These are phyloP conservation scores for Aphaenogaster rudis DNA, from an alignment of 1,140 invertebrate genomes.

Conservation along the genomic window DNA sequence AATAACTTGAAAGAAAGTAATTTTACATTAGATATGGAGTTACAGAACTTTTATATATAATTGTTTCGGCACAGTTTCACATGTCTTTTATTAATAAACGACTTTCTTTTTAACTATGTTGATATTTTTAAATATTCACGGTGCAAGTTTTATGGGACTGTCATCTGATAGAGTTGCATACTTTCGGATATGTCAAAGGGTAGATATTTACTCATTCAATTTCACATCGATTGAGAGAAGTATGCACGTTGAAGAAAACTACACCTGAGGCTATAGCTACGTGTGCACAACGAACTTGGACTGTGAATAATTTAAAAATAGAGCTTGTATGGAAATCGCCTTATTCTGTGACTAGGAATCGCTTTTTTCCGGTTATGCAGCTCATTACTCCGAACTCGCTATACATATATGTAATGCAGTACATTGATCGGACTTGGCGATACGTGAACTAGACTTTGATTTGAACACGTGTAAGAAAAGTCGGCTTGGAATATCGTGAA, in stretches of 20 bases:
- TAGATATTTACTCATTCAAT: neutral
- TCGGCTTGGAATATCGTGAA: conserved; percentile 19
- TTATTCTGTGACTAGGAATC: conserved; percentile 24
- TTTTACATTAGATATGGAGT: neutral
- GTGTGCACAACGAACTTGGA: neutral
- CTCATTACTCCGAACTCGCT: neutral
- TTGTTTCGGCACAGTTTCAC: neutral
- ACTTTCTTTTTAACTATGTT: neutral
- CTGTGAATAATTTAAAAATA: conserved; percentile 39
- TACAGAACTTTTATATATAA: neutral
- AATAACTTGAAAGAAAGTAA: neutral
- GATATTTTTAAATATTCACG: neutral
- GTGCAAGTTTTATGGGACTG: neutral
- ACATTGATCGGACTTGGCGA: conserved; percentile 15
- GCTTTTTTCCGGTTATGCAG: neutral
- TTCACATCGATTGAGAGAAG: neutral
- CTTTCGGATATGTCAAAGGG: neutral
- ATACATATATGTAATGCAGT: neutral
- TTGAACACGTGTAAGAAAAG: conserved; percentile 3
- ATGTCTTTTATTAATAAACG: conserved; percentile 1
- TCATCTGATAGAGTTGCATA: neutral
- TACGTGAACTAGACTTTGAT: conserved; percentile 28
- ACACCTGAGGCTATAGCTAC: neutral
- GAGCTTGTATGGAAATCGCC: neutral
- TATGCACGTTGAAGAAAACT: neutral